These are phyloP conservation scores for Pelochelys cantorii DNA, from an alignment of 2,797 vertebrate genomes.

Conservation along the genomic window DNA sequence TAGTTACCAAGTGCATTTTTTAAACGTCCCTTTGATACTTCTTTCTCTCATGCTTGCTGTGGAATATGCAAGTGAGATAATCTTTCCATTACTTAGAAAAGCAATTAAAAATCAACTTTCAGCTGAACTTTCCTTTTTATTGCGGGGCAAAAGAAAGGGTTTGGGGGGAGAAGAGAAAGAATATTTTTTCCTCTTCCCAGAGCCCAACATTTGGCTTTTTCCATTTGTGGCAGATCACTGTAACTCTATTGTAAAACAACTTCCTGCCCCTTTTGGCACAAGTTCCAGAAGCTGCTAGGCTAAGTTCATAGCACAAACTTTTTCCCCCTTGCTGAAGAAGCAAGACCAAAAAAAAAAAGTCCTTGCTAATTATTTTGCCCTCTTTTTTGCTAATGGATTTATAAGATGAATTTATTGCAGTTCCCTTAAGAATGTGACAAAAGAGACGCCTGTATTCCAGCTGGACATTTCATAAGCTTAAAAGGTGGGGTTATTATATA, in stretches of 20 bases:
- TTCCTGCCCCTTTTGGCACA: constrained; percentile 87
- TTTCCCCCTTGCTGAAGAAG: constrained; percentile 66
- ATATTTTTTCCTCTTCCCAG: constrained; percentile 73
- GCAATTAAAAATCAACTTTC: constrained; percentile 48
- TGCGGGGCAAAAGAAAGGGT: constrained; percentile 28
- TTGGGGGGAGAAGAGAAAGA: constrained; percentile 38
- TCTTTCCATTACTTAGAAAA: constrained; percentile 68
- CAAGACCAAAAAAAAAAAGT: constrained; percentile 38
- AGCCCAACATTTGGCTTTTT: constrained; percentile 86
- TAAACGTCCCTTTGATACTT: constrained; percentile 72
- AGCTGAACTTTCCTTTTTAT: background rate
- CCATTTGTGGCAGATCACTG: constrained; percentile 87
- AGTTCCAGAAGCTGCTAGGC: constrained; percentile 69
- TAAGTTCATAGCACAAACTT: constrained; percentile 72
- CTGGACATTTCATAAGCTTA: constrained; percentile 65
- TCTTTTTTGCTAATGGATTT: constrained; percentile 52
- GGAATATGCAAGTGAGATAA: constrained; percentile 64
- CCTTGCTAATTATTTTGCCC: constrained; percentile 57
- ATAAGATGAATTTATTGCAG: constrained; percentile 58
- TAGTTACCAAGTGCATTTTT: constrained; percentile 75
- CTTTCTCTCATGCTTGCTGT: constrained; percentile 62
- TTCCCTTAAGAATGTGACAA: constrained; percentile 62
- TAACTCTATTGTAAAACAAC: constrained; percentile 89
- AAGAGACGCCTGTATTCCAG: constrained; percentile 54
- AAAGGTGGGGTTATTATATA: constrained; percentile 74